Evolutionary conservation across 2,797 vertebrate genomes (phyloP).

Genomic region (Coreius guichenoti): DNA sequence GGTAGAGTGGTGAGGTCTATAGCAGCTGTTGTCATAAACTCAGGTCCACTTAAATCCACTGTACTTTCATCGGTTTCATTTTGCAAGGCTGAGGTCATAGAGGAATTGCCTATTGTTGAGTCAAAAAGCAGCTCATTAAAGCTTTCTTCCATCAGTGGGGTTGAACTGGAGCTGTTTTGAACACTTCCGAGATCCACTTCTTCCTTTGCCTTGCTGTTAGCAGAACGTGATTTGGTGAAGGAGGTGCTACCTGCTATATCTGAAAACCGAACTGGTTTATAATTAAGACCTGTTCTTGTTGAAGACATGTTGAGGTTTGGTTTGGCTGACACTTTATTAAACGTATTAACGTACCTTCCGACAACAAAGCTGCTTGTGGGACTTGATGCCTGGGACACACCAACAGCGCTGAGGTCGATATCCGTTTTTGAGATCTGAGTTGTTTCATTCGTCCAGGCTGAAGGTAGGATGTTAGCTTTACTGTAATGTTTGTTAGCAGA

Average conservation of each 20-base stretch:
- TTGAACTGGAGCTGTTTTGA: not conserved
- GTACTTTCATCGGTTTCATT: not conserved
- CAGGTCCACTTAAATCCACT: too few relatives aligned
- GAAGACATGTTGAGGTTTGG: not conserved
- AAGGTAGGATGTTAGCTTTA: constrained; percentile 7
- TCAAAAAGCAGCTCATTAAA: not conserved
- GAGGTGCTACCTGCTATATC: constrained; percentile 67
- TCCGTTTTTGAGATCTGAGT: not conserved
- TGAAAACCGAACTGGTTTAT: constrained; percentile 42
- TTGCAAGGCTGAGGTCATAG: not conserved
- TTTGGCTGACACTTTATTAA: constrained; percentile 7
- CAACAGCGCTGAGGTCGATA: not conserved
- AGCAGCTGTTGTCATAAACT: not conserved
- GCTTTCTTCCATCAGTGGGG: not conserved
- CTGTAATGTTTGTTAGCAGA: constrained; percentile 4
- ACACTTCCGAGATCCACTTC: not conserved
- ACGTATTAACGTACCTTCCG: constrained; percentile 51
- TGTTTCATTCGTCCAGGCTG: not conserved
- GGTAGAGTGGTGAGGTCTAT: not conserved
- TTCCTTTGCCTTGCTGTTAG: not conserved
- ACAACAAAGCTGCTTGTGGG: constrained; percentile 59
- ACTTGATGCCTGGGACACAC: not conserved
- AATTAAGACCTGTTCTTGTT: fast-evolving
- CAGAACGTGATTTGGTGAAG: constrained; percentile 42
- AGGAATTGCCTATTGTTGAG: not conserved